A percentile compares a stretch with the other conserved stretches of the same genome.
These are phyloP conservation scores for Nycticebus coucang DNA, from an alignment of 2,113 vertebrate genomes.

Conservation along the genomic window DNA sequence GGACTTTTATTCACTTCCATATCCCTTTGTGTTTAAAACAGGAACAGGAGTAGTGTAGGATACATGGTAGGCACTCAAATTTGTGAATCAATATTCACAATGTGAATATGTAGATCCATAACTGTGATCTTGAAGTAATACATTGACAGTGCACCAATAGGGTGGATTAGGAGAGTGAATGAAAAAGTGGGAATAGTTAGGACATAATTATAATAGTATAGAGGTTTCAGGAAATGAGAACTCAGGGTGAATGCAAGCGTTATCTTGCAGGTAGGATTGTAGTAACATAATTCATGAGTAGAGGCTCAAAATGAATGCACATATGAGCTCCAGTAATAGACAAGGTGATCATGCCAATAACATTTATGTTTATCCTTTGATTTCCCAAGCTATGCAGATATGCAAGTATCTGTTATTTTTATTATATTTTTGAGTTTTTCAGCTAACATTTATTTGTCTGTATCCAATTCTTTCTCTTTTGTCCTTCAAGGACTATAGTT, in stretches of 20 bases:
- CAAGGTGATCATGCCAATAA: neutral
- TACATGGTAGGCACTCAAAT: neutral
- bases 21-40: neutral
- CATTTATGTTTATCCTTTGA: too few relatives aligned
- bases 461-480: too few relatives aligned
- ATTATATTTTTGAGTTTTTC: too few relatives aligned
- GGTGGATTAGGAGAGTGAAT: neutral
- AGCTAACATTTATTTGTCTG: too few relatives aligned
- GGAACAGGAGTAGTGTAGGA: neutral
- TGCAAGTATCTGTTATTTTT: too few relatives aligned
- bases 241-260: neutral
- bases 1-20: too few relatives aligned
- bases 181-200: neutral
- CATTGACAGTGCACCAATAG: neutral
- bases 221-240: neutral
- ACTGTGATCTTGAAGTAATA: neutral
- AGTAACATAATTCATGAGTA: neutral
- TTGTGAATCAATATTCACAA: neutral
- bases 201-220: neutral
- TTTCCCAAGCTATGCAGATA: too few relatives aligned
- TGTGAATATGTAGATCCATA: neutral
- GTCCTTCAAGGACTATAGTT: too few relatives aligned
- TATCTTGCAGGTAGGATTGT: neutral
- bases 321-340: neutral
- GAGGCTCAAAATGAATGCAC: neutral